These are phyloP conservation scores for Cydia fagiglandana DNA, from an alignment of 1,140 invertebrate species.

Conservation along the genomic window DNA sequence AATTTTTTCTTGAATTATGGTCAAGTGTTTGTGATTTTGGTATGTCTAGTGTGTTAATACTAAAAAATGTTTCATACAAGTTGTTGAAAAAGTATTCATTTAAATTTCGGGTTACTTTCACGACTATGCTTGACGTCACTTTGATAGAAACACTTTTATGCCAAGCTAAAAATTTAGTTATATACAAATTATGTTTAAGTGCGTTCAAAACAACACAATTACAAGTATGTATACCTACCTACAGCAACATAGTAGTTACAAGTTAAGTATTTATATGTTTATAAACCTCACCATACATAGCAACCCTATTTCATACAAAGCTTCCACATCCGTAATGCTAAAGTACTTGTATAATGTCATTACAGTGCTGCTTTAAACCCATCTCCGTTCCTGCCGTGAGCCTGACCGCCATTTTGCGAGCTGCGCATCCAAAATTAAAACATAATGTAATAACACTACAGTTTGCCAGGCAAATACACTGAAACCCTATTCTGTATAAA, in stretches of 20 bases:
- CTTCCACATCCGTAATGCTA: not conserved
- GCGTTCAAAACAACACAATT: too few species aligned
- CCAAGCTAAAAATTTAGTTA: too few species aligned
- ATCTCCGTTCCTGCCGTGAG: not conserved
- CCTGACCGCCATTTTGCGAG: constrained; percentile 18
- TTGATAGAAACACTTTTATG: too few species aligned
- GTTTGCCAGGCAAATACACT: constrained; percentile 15
- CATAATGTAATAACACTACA: constrained; percentile 28
- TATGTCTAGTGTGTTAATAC: not conserved
- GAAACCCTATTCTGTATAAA: constrained; percentile 15
- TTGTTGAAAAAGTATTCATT: too few species aligned
- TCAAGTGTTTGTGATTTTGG: not conserved
- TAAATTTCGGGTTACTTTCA: too few species aligned
- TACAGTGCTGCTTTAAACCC: constrained; percentile 5
- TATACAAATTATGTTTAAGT: too few species aligned
- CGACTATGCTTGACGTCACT: too few species aligned
- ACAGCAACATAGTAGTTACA: not conserved
- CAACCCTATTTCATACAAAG: not conserved
- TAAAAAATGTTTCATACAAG: too few species aligned
- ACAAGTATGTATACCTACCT: not conserved
- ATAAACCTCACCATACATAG: too few species aligned
- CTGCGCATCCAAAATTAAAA: constrained; percentile 12
- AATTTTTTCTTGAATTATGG: not conserved
- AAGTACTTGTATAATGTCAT: constrained; percentile 10
- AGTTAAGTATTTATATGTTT: not conserved